A percentile compares a stretch with the other conserved stretches of the same genome.
These are phyloP conservation scores for Campoplex nolae DNA, from an alignment of 2,888 invertebrate genomes.

Conservation along the genomic window DNA sequence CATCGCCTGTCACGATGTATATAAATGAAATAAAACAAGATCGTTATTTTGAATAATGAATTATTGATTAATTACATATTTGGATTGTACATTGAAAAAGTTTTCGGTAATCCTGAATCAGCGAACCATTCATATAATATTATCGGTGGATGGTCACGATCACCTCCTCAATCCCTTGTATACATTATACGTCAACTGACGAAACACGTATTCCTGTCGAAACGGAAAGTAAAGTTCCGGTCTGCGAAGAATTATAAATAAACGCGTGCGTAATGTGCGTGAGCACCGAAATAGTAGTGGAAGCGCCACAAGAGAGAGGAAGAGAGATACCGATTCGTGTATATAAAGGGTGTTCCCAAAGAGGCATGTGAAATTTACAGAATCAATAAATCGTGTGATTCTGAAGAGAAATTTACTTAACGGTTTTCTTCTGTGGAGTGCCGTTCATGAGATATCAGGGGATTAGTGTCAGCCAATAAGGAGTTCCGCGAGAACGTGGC, in stretches of 20 bases:
- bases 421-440: background rate
- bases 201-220: slow-evolving; percentile 50
- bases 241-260: slow-evolving; percentile 76
- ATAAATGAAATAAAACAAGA: background rate
- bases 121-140: background rate
- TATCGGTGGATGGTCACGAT: background rate
- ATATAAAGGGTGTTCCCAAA: background rate
- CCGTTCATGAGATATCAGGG: background rate
- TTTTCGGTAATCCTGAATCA: background rate
- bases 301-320: slow-evolving; percentile 42
- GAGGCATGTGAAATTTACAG: background rate
- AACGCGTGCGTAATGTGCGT: slow-evolving; percentile 68
- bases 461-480: background rate
- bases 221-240: slow-evolving; percentile 77
- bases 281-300: slow-evolving; percentile 59
- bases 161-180: slow-evolving; percentile 11
- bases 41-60: background rate
- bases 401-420: background rate
- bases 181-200: slow-evolving; percentile 7
- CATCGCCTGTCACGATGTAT: background rate
- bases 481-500: background rate
- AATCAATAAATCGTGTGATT: background rate
- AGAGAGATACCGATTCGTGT: background rate
- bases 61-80: background rate
- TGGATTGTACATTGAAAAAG: too few species aligned